A percentile compares a stretch with the other conserved stretches of the same genome.
Evolutionary conservation across 1,140 invertebrate genomes (phyloP).

Genomic region (Magallana angulata): DNA sequence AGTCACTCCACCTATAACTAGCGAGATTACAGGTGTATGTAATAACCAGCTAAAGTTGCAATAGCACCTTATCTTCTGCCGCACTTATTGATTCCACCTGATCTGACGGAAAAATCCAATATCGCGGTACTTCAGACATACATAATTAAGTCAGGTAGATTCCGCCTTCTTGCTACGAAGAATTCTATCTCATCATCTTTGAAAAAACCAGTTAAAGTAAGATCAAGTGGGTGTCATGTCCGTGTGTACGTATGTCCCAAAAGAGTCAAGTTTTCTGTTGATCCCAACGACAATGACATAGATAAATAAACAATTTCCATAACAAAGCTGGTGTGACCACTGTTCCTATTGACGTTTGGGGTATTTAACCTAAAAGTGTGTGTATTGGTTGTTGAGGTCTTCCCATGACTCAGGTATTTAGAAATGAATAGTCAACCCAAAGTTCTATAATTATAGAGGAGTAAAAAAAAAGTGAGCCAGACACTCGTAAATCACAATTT

Average conservation of each 20-base stretch:
- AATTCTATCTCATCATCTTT: not conserved
- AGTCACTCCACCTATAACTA: not conserved
- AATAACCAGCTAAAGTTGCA: not conserved
- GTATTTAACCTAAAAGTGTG: slow-evolving; percentile 10
- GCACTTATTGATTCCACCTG: not conserved
- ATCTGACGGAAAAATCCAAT: not conserved
- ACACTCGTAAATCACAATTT: too few species aligned
- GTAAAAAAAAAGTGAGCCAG: too few species aligned
- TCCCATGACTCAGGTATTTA: slow-evolving; percentile 1
- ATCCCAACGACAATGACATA: slow-evolving; percentile 26
- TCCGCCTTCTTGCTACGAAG: not conserved
- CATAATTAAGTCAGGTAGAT: not conserved
- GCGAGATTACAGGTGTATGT: not conserved
- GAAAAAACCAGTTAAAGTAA: not conserved
- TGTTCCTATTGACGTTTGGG: not conserved
- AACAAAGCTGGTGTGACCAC: not conserved
- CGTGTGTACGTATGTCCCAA: not conserved
- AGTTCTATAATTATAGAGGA: not conserved
- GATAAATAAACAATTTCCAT: slow-evolving; percentile 22
- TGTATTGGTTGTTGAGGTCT: not conserved
- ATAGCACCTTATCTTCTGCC: slow-evolving; percentile 15
- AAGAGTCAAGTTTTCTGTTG: not conserved
- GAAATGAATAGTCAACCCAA: not conserved
- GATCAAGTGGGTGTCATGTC: not conserved
- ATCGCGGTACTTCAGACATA: not conserved